phyloP scores from a whole-genome alignment of 2,797 vertebrate species.

The Esox masquinongy region DNA sequence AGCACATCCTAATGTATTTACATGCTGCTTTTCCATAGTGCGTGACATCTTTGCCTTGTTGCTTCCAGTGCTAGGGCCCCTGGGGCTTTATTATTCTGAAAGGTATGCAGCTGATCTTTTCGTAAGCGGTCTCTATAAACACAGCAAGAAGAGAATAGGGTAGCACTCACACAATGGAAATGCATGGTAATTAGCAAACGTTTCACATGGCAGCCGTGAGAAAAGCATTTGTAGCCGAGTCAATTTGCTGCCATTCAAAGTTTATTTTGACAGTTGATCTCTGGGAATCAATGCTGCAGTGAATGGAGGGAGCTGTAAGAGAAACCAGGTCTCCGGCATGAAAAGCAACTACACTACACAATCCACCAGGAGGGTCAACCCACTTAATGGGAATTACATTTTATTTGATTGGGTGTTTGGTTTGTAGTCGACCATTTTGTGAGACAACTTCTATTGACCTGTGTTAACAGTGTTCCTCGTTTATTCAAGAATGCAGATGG shows the following conservation, averaged over 20 bases:
- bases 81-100: constrained; percentile 10
- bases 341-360: not conserved
- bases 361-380: no score
- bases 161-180: constrained; percentile 16
- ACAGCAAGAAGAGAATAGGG: constrained; percentile 27
- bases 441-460: no score
- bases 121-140: constrained; percentile 22
- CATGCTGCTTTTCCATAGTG: not conserved
- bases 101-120: constrained; percentile 29
- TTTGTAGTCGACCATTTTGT: no score
- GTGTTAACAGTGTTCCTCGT: no score
- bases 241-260: constrained; percentile 33
- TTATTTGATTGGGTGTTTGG: no score
- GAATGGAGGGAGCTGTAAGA: not conserved
- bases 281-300: not conserved
- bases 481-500: no score
- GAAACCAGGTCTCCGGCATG: not conserved
- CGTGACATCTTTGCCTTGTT: constrained; percentile 18
- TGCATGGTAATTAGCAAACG: constrained; percentile 31
- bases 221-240: not conserved
- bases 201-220: constrained; percentile 18
- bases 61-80: not conserved
- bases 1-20: not conserved
- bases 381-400: no score
- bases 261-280: constrained; percentile 1